Percentiles rank a stretch among this genome's conserved stretches.
Evolutionary conservation across 1,140 invertebrate species (phyloP).

Genomic region (Drosophila virilis): DNA sequence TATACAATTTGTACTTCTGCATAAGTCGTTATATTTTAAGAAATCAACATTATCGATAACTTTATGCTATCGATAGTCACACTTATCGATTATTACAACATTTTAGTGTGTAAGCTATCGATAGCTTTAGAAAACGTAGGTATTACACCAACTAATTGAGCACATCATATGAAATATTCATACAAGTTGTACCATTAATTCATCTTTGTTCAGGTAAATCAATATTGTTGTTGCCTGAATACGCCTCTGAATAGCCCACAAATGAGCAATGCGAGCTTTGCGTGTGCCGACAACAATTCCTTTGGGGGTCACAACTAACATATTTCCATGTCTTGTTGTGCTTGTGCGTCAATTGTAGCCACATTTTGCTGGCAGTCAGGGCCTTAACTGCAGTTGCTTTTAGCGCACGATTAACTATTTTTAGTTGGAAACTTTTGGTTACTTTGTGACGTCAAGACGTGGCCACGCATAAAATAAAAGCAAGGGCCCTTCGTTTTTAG

Average conservation of each 20-base stretch:
- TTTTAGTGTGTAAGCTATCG: neutral
- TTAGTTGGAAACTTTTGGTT: slow-evolving; percentile 37
- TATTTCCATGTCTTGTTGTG: slow-evolving; percentile 3
- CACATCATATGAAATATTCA: slow-evolving; percentile 2
- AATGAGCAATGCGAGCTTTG: slow-evolving; percentile 36
- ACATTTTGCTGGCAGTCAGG: slow-evolving; percentile 9
- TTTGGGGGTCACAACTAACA: slow-evolving; percentile 1
- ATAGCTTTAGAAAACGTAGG: slow-evolving; percentile 1
- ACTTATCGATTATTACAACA: neutral
- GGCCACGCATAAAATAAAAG: slow-evolving; percentile 30
- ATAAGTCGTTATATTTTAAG: too few relatives aligned
- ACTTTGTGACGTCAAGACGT: slow-evolving; percentile 45
- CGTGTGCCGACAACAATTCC: slow-evolving; percentile 25
- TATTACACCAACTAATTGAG: neutral
- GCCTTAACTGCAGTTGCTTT: slow-evolving; percentile 35
- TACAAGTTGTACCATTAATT: slow-evolving; percentile 4
- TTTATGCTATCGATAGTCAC: neutral
- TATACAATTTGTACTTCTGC: neutral
- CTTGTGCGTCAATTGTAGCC: slow-evolving; percentile 36
- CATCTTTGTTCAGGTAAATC: slow-evolving; percentile 24
- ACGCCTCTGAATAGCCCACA: slow-evolving; percentile 6
- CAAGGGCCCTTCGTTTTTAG: slow-evolving; percentile 16
- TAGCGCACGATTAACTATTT: slow-evolving; percentile 8
- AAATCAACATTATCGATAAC: too few relatives aligned
- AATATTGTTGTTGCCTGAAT: slow-evolving; percentile 18